Conservation (phyloP, 2,797 vertebrate genomes). For the Paedocypris micromegethes region DNA sequence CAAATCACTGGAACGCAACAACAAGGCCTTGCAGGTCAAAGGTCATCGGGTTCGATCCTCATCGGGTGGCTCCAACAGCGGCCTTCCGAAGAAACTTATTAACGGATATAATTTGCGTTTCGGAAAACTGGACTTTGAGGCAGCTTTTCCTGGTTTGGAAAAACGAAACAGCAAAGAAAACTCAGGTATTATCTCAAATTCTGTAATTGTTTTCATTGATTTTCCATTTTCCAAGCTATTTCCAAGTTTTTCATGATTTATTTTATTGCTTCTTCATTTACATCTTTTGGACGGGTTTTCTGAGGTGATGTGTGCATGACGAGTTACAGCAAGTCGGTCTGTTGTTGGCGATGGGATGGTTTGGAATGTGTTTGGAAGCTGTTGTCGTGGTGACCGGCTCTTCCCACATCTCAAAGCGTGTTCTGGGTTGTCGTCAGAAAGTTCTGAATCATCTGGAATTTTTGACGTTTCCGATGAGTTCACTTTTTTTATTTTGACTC, state of each 20-base stretch:
- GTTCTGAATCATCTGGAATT: background rate
- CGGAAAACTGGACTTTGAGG: slow-evolving; percentile 66
- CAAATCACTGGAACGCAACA: slow-evolving; percentile 73
- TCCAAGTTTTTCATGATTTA: background rate
- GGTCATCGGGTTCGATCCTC: slow-evolving; percentile 65
- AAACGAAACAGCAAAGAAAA: slow-evolving; percentile 67
- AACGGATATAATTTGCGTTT: slow-evolving; percentile 69
- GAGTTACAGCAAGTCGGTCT: too few relatives aligned
- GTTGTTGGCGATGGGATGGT: too few relatives aligned
- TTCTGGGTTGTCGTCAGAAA: slow-evolving; percentile 13
- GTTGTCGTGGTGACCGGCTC: slow-evolving; percentile 44
- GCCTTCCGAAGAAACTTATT: slow-evolving; percentile 66
- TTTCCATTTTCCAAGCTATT: too few relatives aligned
- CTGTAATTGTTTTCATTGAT: too few relatives aligned
- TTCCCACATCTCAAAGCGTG: background rate
- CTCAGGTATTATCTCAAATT: slow-evolving; percentile 59
- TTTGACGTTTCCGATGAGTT: background rate
- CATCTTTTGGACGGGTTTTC: too few relatives aligned
- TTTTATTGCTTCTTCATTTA: background rate
- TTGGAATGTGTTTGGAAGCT: slow-evolving; percentile 40
- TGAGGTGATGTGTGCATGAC: too few relatives aligned
- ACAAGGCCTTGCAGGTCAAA: slow-evolving; percentile 64
- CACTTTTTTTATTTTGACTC: background rate
- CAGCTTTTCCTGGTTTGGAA: slow-evolving; percentile 55
- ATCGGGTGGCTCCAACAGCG: slow-evolving; percentile 60